These are phyloP conservation scores for Oscheius sp. DNA, from an alignment of 2,888 invertebrate genomes.

Conservation along the genomic window DNA sequence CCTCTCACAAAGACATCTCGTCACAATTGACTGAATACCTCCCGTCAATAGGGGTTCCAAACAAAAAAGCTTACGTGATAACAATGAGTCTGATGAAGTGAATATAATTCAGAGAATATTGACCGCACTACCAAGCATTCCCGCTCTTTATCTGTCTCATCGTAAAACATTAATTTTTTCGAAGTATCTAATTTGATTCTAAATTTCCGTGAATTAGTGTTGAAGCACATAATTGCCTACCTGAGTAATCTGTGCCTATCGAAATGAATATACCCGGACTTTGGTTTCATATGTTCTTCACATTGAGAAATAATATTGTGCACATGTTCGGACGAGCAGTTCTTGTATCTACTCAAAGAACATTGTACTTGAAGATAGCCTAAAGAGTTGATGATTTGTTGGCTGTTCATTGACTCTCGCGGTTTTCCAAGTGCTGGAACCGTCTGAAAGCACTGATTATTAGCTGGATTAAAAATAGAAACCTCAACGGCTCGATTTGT, in stretches of 20 bases:
- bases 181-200: conserved; percentile 58
- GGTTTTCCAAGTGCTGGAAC: conserved; percentile 10
- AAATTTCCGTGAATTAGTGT: neutral
- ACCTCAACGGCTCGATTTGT: conserved; percentile 9
- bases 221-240: conserved; percentile 10
- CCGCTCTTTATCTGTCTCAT: conserved; percentile 52
- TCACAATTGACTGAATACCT: conserved; percentile 47
- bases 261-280: conserved; percentile 38
- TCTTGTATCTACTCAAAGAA: conserved; percentile 44
- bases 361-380: conserved; percentile 54
- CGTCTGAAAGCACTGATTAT: conserved; percentile 5
- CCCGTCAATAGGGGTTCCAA: neutral
- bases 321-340: conserved; percentile 54
- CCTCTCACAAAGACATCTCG: conserved; percentile 51
- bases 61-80: conserved; percentile 43
- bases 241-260: conserved; percentile 49
- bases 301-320: conserved; percentile 49
- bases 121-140: conserved; percentile 53
- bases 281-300: conserved; percentile 51
- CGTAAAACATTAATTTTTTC: conserved; percentile 45
- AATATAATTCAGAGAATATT: conserved; percentile 50
- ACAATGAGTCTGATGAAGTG: conserved; percentile 49
- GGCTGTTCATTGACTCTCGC: conserved; percentile 16
- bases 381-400: conserved; percentile 40
- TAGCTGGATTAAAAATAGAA: neutral